These are phyloP conservation scores for Sebastes minor DNA, from an alignment of 2,797 vertebrate genomes.

Conservation along the genomic window DNA sequence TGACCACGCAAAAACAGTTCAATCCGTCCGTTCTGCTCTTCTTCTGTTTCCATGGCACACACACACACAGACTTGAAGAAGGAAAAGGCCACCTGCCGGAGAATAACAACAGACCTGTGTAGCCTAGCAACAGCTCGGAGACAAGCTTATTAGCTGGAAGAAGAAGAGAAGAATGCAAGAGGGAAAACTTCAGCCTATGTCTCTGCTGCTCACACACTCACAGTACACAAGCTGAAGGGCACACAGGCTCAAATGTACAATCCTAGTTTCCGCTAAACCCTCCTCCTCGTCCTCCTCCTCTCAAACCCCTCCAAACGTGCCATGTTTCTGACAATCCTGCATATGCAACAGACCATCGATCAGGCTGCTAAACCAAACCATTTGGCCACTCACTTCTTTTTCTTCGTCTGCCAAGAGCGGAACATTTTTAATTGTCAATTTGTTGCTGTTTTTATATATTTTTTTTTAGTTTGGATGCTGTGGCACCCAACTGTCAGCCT, in stretches of 20 bases:
- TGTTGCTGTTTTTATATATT: slow-evolving; percentile 32
- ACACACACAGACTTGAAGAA: slow-evolving; percentile 28
- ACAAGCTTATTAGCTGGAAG: slow-evolving; percentile 65
- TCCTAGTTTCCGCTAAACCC: slow-evolving; percentile 19
- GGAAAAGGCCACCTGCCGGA: slow-evolving; percentile 75
- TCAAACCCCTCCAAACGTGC: slow-evolving; percentile 22
- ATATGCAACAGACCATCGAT: slow-evolving; percentile 58
- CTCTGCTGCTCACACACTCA: slow-evolving; percentile 46
- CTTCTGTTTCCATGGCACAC: background rate
- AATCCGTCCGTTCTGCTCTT: background rate
- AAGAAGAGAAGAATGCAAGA: slow-evolving; percentile 52
- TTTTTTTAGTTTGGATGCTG: slow-evolving; percentile 12
- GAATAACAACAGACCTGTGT: slow-evolving; percentile 73
- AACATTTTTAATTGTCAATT: slow-evolving; percentile 70
- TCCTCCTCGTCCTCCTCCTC: background rate
- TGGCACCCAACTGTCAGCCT: slow-evolving; percentile 31
- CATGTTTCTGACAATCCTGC: slow-evolving; percentile 34
- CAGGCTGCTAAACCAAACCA: slow-evolving; percentile 46
- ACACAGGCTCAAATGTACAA: slow-evolving; percentile 20
- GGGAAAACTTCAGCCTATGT: slow-evolving; percentile 69
- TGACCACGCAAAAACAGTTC: background rate
- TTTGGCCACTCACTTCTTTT: slow-evolving; percentile 47
- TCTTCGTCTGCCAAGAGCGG: slow-evolving; percentile 43
- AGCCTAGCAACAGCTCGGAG: slow-evolving; percentile 82
- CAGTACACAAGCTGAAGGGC: slow-evolving; percentile 36